Evolutionary conservation across 2,888 invertebrate genomes (phyloP).

Genomic region (Melanostoma scalare): DNA sequence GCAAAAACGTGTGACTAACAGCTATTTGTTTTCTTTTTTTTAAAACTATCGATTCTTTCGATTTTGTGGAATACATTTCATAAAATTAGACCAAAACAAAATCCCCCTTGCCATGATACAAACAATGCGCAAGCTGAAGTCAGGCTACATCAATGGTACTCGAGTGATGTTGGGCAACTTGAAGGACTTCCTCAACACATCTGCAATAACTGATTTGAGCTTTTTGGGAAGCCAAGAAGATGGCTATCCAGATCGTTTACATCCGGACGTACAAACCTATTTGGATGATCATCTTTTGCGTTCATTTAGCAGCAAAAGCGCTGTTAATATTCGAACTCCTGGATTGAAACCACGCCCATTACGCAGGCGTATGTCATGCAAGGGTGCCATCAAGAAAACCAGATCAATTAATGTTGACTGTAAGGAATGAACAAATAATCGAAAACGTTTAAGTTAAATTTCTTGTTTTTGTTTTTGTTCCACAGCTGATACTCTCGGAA

Average conservation of each 20-base stretch:
- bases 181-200: slow-evolving; percentile 97
- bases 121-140: slow-evolving; percentile 98
- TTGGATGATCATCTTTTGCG: slow-evolving; percentile 92
- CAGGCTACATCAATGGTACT: slow-evolving; percentile 99
- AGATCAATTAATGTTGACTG: slow-evolving; percentile 95
- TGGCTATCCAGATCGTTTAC: slow-evolving; percentile 92
- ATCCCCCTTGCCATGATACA: slow-evolving; percentile 97
- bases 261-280: slow-evolving; percentile 93
- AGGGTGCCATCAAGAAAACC: slow-evolving; percentile 96
- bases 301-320: slow-evolving; percentile 89
- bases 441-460: slow-evolving; percentile 13
- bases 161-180: slow-evolving; percentile 97
- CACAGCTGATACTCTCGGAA: slow-evolving; percentile 90
- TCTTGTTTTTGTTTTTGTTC: background rate
- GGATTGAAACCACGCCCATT: slow-evolving; percentile 84
- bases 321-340: slow-evolving; percentile 84
- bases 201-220: slow-evolving; percentile 97
- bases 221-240: slow-evolving; percentile 97
- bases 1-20: background rate
- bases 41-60: background rate
- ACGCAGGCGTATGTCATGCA: slow-evolving; percentile 91
- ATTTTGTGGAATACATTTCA: background rate
- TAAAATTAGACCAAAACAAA: slow-evolving; percentile 90
- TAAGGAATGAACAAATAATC: slow-evolving; percentile 82
- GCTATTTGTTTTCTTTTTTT: background rate